These are phyloP conservation scores for Myxocyprinus asiaticus DNA, from an alignment of 2,113 vertebrate species.

Conservation along the genomic window DNA sequence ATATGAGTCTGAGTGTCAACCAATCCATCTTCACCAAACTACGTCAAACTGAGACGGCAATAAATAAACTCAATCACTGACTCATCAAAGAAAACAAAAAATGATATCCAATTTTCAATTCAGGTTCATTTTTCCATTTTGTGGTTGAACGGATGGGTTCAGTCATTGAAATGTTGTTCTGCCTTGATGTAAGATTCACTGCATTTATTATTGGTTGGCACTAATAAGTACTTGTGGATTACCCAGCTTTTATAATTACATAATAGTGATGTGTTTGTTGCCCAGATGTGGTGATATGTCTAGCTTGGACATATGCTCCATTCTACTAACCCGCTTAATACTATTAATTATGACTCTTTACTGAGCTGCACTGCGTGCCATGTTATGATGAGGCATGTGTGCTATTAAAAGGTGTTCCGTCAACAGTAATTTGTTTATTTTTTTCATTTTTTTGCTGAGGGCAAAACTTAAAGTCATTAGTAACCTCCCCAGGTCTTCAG, in stretches of 20 bases:
- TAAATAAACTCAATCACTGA: background rate
- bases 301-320: background rate
- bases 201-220: conserved; percentile 17
- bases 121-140: background rate
- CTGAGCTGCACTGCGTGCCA: background rate
- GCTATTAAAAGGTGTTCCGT: conserved; percentile 51
- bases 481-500: conserved; percentile 42
- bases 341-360: conserved; percentile 15
- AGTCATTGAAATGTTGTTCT: too few relatives aligned
- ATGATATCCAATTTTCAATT: background rate
- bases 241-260: background rate
- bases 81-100: background rate
- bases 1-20: conserved; percentile 35
- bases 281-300: conserved; percentile 2
- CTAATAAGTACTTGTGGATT: conserved; percentile 22
- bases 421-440: conserved; percentile 65
- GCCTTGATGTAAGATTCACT: background rate
- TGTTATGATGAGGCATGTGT: conserved; percentile 14
- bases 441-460: conserved; percentile 67
- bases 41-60: background rate
- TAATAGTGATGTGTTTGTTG: conserved; percentile 19
- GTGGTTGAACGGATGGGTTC: background rate
- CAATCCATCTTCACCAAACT: conserved; percentile 40
- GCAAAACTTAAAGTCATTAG: conserved; percentile 65
- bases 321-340: background rate